These are phyloP conservation scores for Bovichtus variegatus DNA, from an alignment of 2,797 vertebrate genomes.

Conservation along the genomic window DNA sequence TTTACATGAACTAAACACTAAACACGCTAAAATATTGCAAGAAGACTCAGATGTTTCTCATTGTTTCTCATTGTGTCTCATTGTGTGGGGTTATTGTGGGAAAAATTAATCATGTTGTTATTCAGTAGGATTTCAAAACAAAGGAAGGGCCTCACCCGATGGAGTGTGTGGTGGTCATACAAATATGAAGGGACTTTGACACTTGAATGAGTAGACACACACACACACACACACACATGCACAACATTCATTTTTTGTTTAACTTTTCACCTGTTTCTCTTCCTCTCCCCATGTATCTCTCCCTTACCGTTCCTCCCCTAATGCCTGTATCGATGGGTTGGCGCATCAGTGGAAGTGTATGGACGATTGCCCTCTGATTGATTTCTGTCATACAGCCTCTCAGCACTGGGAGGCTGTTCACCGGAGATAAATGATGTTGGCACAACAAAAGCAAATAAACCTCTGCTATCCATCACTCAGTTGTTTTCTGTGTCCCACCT, in stretches of 20 bases:
- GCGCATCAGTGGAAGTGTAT: slow-evolving; percentile 70
- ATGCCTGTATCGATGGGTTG: slow-evolving; percentile 69
- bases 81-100: slow-evolving; percentile 1
- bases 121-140: slow-evolving; percentile 14
- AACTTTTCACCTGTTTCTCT: slow-evolving; percentile 8
- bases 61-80: no score
- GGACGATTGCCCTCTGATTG: slow-evolving; percentile 80
- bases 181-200: slow-evolving; percentile 10
- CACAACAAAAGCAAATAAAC: slow-evolving; percentile 75
- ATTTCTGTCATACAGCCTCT: slow-evolving; percentile 79
- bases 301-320: slow-evolving; percentile 8
- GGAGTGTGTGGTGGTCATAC: slow-evolving; percentile 4
- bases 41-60: slow-evolving; percentile 7
- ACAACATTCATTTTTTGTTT: slow-evolving; percentile 6
- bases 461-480: slow-evolving; percentile 62
- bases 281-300: slow-evolving; percentile 2
- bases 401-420: slow-evolving; percentile 68
- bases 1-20: no score
- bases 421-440: slow-evolving; percentile 75
- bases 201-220: slow-evolving; percentile 10
- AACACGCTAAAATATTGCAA: slow-evolving; percentile 25
- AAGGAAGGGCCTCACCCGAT: neutral
- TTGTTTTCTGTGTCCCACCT: slow-evolving; percentile 36
- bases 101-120: neutral
- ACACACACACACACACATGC: no score